Percentiles rank a stretch among this genome's conserved stretches.
phyloP scores from a whole-genome alignment of 1,140 invertebrate genomes.

The Drosophila pallidifrons region DNA sequence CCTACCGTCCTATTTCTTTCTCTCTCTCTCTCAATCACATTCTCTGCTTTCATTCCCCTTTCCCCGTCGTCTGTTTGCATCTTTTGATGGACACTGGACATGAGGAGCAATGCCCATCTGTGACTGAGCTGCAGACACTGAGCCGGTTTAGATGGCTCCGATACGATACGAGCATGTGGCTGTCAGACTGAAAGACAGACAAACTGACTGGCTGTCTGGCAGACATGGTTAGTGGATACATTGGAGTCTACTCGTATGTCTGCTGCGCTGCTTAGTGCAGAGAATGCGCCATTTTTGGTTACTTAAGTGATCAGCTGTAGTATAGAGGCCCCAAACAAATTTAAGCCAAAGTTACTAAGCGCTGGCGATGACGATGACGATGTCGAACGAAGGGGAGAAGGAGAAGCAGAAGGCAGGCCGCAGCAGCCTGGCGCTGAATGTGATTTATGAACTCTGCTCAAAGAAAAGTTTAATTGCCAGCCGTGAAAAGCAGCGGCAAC shows the following conservation, averaged over 20 bases:
- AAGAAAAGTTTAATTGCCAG: conserved; percentile 83
- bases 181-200: conserved; percentile 22
- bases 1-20: neutral
- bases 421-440: conserved; percentile 70
- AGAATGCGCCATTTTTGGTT: conserved; percentile 61
- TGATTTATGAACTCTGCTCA: conserved; percentile 79
- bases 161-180: conserved; percentile 53
- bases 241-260: conserved; percentile 50
- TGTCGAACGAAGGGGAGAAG: too few species aligned
- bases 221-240: conserved; percentile 36
- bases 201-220: conserved; percentile 7
- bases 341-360: conserved; percentile 33
- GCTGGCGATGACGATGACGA: neutral
- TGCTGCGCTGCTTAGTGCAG: conserved; percentile 34
- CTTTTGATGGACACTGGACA: conserved; percentile 66
- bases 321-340: conserved; percentile 36
- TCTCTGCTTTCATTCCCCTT: neutral
- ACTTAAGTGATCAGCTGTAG: conserved; percentile 63
- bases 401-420: neutral
- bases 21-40: neutral
- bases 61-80: conserved; percentile 34
- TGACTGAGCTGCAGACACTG: conserved; percentile 59
- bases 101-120: conserved; percentile 25
- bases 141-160: conserved; percentile 72
- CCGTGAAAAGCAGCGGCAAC: conserved; percentile 76